These are phyloP conservation scores for Synchiropus splendidus DNA, from an alignment of 2,113 vertebrate genomes.

Conservation along the genomic window DNA sequence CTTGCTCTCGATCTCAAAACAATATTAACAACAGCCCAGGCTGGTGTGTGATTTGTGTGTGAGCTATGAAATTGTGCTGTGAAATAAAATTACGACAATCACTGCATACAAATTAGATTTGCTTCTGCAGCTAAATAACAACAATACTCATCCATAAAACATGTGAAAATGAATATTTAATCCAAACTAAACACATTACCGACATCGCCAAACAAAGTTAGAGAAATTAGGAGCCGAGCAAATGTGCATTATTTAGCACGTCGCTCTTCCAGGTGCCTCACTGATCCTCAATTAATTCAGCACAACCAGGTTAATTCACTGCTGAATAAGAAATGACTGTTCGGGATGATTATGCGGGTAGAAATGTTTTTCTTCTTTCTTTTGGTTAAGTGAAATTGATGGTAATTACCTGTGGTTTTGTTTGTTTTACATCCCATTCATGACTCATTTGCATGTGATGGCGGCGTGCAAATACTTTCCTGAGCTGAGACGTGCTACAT, in stretches of 20 bases:
- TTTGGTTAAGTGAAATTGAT: conserved; percentile 9
- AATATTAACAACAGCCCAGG: too few species aligned
- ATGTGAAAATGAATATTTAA: conserved; percentile 1
- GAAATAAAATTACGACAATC: too few species aligned
- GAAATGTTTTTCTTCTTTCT: not conserved
- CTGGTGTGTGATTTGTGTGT: too few species aligned
- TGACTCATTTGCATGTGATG: conserved; percentile 1
- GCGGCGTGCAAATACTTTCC: conserved; percentile 6
- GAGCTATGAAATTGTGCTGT: too few species aligned
- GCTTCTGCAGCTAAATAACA: too few species aligned
- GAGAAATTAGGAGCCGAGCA: conserved; percentile 1
- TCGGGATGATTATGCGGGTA: not conserved
- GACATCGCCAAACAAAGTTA: conserved; percentile 1
- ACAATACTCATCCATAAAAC: too few species aligned
- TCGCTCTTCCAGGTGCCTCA: not conserved
- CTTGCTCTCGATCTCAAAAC: too few species aligned
- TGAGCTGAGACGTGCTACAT: conserved; percentile 2
- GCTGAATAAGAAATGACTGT: conserved; percentile 15
- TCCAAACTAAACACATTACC: conserved; percentile 3
- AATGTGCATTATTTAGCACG: too few species aligned
- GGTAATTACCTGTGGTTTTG: conserved; percentile 6
- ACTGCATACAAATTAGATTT: too few species aligned
- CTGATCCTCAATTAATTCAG: conserved; percentile 13
- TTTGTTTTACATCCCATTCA: conserved; percentile 13
- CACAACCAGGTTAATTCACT: conserved; percentile 11